Conservation (phyloP, 2,797 vertebrate species). For the Meriones psammophilus region DNA sequence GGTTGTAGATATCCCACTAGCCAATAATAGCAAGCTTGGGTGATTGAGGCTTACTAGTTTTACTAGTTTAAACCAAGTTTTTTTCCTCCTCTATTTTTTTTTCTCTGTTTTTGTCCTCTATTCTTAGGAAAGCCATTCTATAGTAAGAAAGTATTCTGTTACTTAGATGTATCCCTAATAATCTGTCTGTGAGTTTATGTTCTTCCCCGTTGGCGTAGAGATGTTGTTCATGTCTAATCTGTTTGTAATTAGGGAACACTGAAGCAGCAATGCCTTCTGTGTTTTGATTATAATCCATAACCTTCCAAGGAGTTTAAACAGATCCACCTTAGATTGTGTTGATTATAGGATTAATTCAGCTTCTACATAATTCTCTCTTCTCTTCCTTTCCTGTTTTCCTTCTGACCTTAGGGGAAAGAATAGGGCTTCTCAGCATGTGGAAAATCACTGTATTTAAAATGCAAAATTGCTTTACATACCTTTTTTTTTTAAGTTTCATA, state of each 20-base stretch:
- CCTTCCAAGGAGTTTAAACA: slow-evolving; percentile 53
- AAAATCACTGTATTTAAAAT: slow-evolving; percentile 51
- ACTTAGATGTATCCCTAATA: slow-evolving; percentile 28
- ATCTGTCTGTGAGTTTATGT: slow-evolving; percentile 26
- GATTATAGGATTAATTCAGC: slow-evolving; percentile 58
- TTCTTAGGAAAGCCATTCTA: slow-evolving; percentile 27
- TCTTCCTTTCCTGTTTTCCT: slow-evolving; percentile 64
- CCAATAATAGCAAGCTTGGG: slow-evolving; percentile 11
- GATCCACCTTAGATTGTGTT: slow-evolving; percentile 32
- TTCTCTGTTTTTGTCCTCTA: not conserved
- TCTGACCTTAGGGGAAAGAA: slow-evolving; percentile 62
- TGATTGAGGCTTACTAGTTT: slow-evolving; percentile 37
- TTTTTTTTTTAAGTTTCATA: not conserved
- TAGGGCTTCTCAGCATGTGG: slow-evolving; percentile 44
- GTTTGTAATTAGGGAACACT: slow-evolving; percentile 48
- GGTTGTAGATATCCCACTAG: not conserved
- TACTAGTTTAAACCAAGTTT: slow-evolving; percentile 29
- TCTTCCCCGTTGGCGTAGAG: slow-evolving; percentile 9
- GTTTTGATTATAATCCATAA: slow-evolving; percentile 39
- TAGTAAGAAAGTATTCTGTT: slow-evolving; percentile 47
- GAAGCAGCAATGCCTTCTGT: not conserved
- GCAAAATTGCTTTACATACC: slow-evolving; percentile 45
- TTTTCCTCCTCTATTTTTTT: not conserved
- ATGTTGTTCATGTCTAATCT: not conserved
- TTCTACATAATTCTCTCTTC: slow-evolving; percentile 45